These are phyloP conservation scores for Istiophorus platypterus DNA, from an alignment of 2,113 vertebrate genomes.

Conservation along the genomic window DNA sequence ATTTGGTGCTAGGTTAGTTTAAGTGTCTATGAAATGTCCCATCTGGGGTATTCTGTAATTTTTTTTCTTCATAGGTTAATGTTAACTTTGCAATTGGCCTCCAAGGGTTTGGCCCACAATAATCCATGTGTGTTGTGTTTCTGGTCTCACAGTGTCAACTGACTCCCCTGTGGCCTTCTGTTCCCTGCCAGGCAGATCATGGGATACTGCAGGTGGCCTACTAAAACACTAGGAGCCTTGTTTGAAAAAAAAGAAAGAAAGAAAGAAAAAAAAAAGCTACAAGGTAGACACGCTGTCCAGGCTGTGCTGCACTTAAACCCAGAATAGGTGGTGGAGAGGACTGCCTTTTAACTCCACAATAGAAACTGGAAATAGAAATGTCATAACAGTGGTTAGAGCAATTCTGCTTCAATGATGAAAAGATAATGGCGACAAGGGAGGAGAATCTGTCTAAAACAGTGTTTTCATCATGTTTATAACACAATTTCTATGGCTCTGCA, in stretches of 20 bases:
- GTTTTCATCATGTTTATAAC: constrained; percentile 1
- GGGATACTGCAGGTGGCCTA: constrained; percentile 76
- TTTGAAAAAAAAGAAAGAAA: too few species aligned
- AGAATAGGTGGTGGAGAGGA: constrained; percentile 26
- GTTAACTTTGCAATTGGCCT: constrained; percentile 43
- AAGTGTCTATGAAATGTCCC: neutral
- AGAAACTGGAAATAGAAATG: constrained; percentile 13
- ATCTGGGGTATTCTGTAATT: constrained; percentile 18
- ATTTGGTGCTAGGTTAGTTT: neutral
- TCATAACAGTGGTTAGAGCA: neutral
- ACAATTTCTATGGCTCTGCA: neutral
- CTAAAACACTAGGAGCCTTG: constrained; percentile 70
- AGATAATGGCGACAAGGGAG: neutral
- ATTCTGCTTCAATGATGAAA: neutral
- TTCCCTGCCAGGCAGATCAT: constrained; percentile 70
- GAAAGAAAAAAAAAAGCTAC: constrained; percentile 54
- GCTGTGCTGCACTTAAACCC: constrained; percentile 14
- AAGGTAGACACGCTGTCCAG: constrained; percentile 60
- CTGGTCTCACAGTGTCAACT: constrained; percentile 73
- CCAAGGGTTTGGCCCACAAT: constrained; percentile 60
- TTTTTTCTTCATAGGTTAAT: constrained; percentile 30
- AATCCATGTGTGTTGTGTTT: constrained; percentile 68
- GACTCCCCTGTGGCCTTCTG: constrained; percentile 74
- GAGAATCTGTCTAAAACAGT: neutral
- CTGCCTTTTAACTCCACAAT: constrained; percentile 18